Evolutionary conservation across 2,113 vertebrate genomes (phyloP).

Genomic region (Machaerirhynchus nigripectus): DNA sequence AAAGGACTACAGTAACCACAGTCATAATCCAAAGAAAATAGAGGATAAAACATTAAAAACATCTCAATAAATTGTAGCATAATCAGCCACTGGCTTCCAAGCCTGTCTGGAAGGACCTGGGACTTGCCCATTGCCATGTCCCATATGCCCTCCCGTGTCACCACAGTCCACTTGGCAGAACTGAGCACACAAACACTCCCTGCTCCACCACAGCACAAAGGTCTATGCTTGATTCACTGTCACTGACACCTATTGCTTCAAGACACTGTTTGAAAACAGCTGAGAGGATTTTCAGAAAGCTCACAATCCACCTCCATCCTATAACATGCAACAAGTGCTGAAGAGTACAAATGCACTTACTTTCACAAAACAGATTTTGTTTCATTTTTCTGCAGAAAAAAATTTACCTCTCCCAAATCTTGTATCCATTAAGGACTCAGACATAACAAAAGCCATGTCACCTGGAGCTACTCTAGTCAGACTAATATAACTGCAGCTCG

Average conservation of each 20-base stretch:
- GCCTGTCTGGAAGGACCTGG: not conserved
- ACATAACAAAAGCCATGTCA: not conserved
- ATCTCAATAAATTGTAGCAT: not conserved
- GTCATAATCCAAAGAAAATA: not conserved
- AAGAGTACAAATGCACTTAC: not conserved
- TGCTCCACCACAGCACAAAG: not conserved
- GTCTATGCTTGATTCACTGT: rapidly evolving
- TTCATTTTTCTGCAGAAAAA: not conserved
- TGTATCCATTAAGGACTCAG: not conserved
- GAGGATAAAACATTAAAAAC: not conserved
- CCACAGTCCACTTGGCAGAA: not conserved
- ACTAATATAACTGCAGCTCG: not conserved
- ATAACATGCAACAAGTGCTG: not conserved
- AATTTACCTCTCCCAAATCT: not conserved
- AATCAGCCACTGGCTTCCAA: not conserved
- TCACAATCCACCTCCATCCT: not conserved
- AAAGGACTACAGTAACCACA: not conserved
- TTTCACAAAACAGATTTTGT: not conserved
- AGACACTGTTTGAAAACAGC: not conserved
- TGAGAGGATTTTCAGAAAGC: not conserved
- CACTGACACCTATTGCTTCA: not conserved
- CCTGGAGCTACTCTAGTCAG: not conserved
- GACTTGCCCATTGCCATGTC: not conserved
- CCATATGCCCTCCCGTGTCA: not conserved
- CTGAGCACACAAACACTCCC: not conserved